Percentiles rank a stretch among this genome's conserved stretches.
phyloP scores from a whole-genome alignment of 2,888 invertebrate genomes.

The Acanthoscelides obtectus region DNA sequence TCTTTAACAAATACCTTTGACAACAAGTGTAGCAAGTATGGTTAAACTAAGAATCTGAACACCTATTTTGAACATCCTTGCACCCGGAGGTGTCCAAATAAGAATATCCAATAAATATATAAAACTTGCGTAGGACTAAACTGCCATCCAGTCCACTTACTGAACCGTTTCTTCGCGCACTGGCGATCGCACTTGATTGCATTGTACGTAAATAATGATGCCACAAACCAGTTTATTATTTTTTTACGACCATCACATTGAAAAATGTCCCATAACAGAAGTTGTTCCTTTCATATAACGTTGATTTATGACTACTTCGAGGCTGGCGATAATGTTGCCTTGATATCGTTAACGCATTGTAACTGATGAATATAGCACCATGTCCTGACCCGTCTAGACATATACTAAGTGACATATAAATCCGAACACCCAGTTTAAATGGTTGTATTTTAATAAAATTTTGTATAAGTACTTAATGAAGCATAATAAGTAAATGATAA shows the following conservation, averaged over 20 bases:
- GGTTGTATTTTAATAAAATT: too few relatives aligned
- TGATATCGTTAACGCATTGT: neutral
- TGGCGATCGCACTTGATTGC: neutral
- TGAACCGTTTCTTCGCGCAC: neutral
- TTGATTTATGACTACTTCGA: neutral
- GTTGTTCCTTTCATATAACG: neutral
- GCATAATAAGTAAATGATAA: too few relatives aligned
- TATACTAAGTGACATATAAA: too few relatives aligned
- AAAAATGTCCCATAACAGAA: neutral
- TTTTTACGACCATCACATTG: neutral
- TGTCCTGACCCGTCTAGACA: too few relatives aligned
- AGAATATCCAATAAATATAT: neutral
- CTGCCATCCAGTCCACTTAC: neutral
- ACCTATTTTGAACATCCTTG: too few relatives aligned
- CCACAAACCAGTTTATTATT: neutral
- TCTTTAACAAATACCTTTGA: too few relatives aligned
- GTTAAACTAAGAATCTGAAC: too few relatives aligned
- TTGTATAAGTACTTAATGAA: too few relatives aligned
- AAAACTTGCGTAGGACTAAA: neutral
- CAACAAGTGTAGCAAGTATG: too few relatives aligned
- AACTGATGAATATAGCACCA: neutral
- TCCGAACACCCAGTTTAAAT: too few relatives aligned
- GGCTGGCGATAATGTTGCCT: neutral
- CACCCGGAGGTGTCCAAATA: too few relatives aligned
- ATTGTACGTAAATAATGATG: neutral